Percentiles rank a stretch among this genome's conserved stretches.
phyloP scores from a whole-genome alignment of 2,888 invertebrate genomes.

The Arctia plantaginis region DNA sequence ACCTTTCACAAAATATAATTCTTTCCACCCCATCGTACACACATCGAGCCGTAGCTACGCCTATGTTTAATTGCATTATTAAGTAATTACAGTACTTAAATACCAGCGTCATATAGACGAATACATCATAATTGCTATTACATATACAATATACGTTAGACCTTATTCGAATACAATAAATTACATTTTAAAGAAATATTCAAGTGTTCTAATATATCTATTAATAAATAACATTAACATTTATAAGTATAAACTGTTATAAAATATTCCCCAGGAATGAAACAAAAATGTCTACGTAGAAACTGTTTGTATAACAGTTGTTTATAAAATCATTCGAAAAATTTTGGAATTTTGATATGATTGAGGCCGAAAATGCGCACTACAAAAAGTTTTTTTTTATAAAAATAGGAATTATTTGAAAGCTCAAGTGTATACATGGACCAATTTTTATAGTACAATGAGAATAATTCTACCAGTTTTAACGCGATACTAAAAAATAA shows the following conservation, averaged over 20 bases:
- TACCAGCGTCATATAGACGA: conserved; percentile 85
- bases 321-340: conserved; percentile 63
- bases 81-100: conserved; percentile 65
- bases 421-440: conserved; percentile 84
- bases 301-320: conserved; percentile 51
- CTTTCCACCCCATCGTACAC: neutral
- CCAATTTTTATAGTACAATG: conserved; percentile 67
- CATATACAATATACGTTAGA: conserved; percentile 65
- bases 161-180: conserved; percentile 78
- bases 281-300: conserved; percentile 59
- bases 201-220: conserved; percentile 69
- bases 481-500: conserved; percentile 28
- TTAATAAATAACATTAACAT: conserved; percentile 70
- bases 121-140: conserved; percentile 67
- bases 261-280: conserved; percentile 67
- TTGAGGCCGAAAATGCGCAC: conserved; percentile 69
- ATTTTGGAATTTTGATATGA: conserved; percentile 77
- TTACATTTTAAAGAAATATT: conserved; percentile 71
- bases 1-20: neutral
- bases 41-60: conserved; percentile 3
- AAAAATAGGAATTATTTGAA: conserved; percentile 83
- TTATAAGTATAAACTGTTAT: conserved; percentile 58
- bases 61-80: conserved; percentile 51
- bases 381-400: conserved; percentile 79
- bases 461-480: conserved; percentile 44